Percentiles rank a stretch among this genome's conserved stretches.
phyloP scores from a whole-genome alignment of 2,113 vertebrate species.

The Perognathus longimembris region DNA sequence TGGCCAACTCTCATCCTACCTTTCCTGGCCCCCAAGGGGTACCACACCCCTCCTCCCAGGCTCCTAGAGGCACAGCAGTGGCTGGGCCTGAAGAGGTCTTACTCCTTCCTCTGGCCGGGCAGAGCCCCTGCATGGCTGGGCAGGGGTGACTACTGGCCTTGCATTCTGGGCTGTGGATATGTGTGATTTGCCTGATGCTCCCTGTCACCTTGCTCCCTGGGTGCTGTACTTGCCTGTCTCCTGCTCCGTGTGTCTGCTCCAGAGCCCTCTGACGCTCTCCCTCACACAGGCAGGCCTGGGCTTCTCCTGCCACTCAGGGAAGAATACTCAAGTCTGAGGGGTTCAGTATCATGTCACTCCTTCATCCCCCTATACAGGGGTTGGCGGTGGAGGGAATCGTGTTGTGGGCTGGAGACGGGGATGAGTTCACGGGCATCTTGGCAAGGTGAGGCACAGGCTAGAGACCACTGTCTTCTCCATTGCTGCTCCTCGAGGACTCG shows the following conservation, averaged over 20 bases:
- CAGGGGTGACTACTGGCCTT: slow-evolving; percentile 41
- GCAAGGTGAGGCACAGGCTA: slow-evolving; percentile 55
- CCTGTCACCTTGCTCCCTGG: slow-evolving; percentile 57
- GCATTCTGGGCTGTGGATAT: slow-evolving; percentile 68
- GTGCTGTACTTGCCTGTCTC: slow-evolving; percentile 71
- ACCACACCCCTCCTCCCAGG: background rate
- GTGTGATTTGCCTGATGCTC: slow-evolving; percentile 75
- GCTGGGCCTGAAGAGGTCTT: slow-evolving; percentile 7
- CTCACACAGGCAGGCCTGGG: slow-evolving; percentile 79
- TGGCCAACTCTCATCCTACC: slow-evolving; percentile 47
- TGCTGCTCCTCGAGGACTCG: background rate
- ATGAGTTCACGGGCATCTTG: background rate
- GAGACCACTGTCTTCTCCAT: background rate
- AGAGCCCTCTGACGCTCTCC: slow-evolving; percentile 83
- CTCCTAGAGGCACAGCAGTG: background rate
- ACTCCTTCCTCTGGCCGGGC: slow-evolving; percentile 43
- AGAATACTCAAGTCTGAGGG: slow-evolving; percentile 72
- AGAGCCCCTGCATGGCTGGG: slow-evolving; percentile 60
- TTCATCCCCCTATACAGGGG: background rate
- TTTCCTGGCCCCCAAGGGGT: background rate
- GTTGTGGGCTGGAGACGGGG: background rate
- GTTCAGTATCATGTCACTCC: slow-evolving; percentile 44
- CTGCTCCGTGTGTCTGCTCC: slow-evolving; percentile 76
- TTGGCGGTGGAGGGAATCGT: background rate
- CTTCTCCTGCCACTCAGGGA: slow-evolving; percentile 78